Conservation (phyloP, 2,797 vertebrate genomes). For the Sebastes hubbsi region DNA sequence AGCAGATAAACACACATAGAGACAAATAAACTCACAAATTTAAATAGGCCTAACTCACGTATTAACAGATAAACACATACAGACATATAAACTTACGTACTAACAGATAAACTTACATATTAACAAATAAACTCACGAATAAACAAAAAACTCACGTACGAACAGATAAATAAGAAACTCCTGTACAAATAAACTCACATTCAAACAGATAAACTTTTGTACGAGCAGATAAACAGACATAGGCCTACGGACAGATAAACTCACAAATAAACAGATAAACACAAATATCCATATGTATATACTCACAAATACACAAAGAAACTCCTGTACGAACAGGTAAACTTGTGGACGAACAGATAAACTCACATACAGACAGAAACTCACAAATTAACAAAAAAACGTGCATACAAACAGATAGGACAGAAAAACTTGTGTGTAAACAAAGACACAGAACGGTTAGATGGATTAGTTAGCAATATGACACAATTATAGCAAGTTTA, state of each 20-base stretch:
- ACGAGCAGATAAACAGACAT: not conserved
- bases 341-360: not conserved
- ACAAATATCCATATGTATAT: not conserved
- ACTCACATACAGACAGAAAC: not conserved
- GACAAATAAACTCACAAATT: too few species aligned
- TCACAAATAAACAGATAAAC: not conserved
- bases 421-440: too few species aligned
- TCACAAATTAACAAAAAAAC: not conserved
- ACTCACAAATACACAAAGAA: not conserved
- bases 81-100: too few species aligned
- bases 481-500: not conserved
- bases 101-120: not conserved
- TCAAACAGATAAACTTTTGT: not conserved
- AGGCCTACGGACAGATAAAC: not conserved
- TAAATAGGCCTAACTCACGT: not conserved
- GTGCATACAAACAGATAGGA: not conserved
- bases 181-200: not conserved
- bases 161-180: not conserved
- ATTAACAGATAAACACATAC: not conserved
- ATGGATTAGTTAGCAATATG: not conserved
- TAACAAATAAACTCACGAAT: too few species aligned
- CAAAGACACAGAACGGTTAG: not conserved
- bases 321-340: not conserved
- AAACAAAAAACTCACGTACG: too few species aligned
- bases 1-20: too few species aligned